phyloP scores from a whole-genome alignment of 2,113 vertebrate species.

The Condylura cristata region DNA sequence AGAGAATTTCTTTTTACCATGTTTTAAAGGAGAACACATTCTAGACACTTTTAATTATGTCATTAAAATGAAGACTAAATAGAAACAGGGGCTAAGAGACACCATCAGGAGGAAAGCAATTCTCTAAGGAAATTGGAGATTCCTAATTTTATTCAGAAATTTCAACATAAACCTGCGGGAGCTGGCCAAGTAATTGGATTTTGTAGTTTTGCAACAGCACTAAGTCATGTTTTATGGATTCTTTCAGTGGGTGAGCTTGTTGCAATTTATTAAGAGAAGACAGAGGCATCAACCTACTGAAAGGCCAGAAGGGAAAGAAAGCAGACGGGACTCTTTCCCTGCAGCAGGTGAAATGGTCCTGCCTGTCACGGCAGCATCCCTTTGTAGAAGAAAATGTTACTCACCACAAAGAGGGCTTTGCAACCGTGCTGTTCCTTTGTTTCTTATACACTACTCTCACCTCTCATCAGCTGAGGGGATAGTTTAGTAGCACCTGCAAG shows the following conservation, averaged over 20 bases:
- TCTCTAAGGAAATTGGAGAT: conserved; percentile 34
- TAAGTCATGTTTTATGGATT: conserved; percentile 58
- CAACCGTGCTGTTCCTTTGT: neutral
- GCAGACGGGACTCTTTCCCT: neutral
- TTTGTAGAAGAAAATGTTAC: neutral
- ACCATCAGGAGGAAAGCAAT: neutral
- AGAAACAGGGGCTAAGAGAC: neutral
- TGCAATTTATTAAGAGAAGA: conserved; percentile 50
- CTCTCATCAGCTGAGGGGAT: neutral
- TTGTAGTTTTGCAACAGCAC: neutral
- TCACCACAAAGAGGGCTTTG: neutral
- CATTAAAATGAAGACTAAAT: conserved; percentile 57
- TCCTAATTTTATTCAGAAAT: conserved; percentile 44
- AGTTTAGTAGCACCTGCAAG: neutral
- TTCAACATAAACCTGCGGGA: neutral
- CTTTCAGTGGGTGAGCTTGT: conserved; percentile 50
- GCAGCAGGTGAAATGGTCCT: conserved; percentile 7
- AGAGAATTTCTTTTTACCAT: conserved; percentile 13
- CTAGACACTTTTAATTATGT: conserved; percentile 53
- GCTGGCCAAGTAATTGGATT: conserved; percentile 38
- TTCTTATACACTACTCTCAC: neutral
- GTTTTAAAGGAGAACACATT: conserved; percentile 43
- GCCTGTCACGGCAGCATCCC: conserved; percentile 13
- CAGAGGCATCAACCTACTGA: neutral
- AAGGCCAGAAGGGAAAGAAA: conserved; percentile 39